These are phyloP conservation scores for Zaprionus obscuricornis DNA, from an alignment of 2,888 invertebrate genomes.

Conservation along the genomic window DNA sequence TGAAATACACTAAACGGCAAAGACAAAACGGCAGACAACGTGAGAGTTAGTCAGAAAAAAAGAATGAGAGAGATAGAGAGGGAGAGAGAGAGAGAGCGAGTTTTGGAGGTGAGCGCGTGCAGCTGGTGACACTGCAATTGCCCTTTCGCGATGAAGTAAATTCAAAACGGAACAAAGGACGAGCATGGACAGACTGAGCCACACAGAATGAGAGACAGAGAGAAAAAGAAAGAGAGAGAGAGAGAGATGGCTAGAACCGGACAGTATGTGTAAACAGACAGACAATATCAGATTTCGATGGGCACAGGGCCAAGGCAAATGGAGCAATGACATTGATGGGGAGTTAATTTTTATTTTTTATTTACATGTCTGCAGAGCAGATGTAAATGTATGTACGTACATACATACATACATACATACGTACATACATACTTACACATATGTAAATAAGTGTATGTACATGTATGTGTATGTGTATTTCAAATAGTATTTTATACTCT, in stretches of 20 bases:
- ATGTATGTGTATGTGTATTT: too few relatives aligned
- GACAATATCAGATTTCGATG: constrained; percentile 25
- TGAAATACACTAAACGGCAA: constrained; percentile 59
- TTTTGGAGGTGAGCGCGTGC: constrained; percentile 53
- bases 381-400: constrained; percentile 1
- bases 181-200: constrained; percentile 2
- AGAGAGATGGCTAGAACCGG: neutral
- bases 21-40: constrained; percentile 39
- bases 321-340: constrained; percentile 60
- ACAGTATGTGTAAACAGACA: neutral
- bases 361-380: constrained; percentile 16
- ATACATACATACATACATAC: neutral
- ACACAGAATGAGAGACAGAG: neutral
- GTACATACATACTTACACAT: neutral
- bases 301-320: constrained; percentile 75
- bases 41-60: constrained; percentile 13
- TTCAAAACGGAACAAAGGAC: constrained; percentile 58
- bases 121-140: constrained; percentile 60
- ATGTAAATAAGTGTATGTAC: neutral
- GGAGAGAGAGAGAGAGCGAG: constrained; percentile 2
- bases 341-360: too few relatives aligned
- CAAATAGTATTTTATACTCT: too few relatives aligned
- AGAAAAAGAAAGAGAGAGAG: neutral
- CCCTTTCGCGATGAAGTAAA: constrained; percentile 42
- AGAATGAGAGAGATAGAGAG: constrained; percentile 15